Evolutionary conservation across 2,888 invertebrate genomes (phyloP).

Genomic region (Hypolimnas misippus): DNA sequence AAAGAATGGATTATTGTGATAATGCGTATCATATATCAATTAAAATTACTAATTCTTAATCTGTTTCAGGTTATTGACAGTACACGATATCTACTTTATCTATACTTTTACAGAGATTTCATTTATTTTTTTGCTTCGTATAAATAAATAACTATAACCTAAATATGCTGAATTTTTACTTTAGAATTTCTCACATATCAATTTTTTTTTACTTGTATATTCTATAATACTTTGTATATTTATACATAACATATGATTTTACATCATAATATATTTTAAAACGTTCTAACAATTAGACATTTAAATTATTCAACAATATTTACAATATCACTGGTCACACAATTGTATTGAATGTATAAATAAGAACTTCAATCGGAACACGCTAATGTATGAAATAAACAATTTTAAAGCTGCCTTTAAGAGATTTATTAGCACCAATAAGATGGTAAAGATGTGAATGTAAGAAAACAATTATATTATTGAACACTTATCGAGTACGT

Average conservation of each 20-base stretch:
- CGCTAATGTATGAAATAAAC: constrained; percentile 4
- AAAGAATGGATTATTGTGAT: no score
- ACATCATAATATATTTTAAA: no score
- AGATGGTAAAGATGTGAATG: neutral
- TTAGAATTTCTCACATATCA: no score
- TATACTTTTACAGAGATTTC: neutral
- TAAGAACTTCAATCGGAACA: neutral
- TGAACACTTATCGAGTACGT: neutral
- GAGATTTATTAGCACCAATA: constrained; percentile 7
- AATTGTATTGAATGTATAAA: neutral
- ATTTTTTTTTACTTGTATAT: no score
- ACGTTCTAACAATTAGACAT: no score
- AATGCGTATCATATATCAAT: neutral
- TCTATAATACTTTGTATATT: no score
- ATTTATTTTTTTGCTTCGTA: neutral
- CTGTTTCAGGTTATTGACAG: neutral
- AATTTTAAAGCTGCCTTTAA: constrained; percentile 1
- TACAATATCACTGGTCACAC: no score
- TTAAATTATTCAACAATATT: no score
- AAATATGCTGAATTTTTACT: no score
- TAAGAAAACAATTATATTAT: neutral
- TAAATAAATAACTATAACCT: no score
- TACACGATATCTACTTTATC: neutral
- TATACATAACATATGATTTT: no score
- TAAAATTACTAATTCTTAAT: neutral